phyloP scores from a whole-genome alignment of 1,140 invertebrate genomes.

The Leptopilina clavipes region DNA sequence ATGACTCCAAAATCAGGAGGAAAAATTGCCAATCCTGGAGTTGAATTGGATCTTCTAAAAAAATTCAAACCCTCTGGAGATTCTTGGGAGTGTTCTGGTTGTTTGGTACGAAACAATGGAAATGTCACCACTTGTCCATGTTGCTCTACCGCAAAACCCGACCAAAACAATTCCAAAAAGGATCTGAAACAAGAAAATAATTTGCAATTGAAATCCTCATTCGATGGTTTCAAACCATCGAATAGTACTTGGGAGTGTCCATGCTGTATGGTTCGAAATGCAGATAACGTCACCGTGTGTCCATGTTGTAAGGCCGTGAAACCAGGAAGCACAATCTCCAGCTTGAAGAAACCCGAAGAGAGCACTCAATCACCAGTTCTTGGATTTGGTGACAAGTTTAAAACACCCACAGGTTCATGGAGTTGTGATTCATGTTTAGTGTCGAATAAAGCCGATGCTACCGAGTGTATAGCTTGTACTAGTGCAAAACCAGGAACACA shows the following conservation, averaged over 20 bases:
- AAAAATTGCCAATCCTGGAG: neutral
- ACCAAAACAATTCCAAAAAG: neutral
- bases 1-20: slow-evolving; percentile 74
- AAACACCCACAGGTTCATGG: slow-evolving; percentile 76
- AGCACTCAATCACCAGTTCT: slow-evolving; percentile 26
- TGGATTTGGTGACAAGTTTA: slow-evolving; percentile 73
- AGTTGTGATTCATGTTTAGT: slow-evolving; percentile 79
- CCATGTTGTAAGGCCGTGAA: slow-evolving; percentile 82
- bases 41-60: slow-evolving; percentile 61
- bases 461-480: slow-evolving; percentile 77
- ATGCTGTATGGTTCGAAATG: slow-evolving; percentile 78
- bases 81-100: slow-evolving; percentile 81
- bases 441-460: slow-evolving; percentile 74
- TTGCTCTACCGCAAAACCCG: slow-evolving; percentile 79
- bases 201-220: slow-evolving; percentile 46
- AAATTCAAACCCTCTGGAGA: slow-evolving; percentile 70
- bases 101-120: slow-evolving; percentile 79
- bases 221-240: slow-evolving; percentile 64
- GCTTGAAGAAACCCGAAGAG: slow-evolving; percentile 56
- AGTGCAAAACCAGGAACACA: slow-evolving; percentile 70
- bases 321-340: slow-evolving; percentile 70
- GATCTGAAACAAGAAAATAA: neutral
- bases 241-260: slow-evolving; percentile 77
- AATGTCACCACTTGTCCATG: slow-evolving; percentile 78
- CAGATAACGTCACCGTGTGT: slow-evolving; percentile 76